Evolutionary conservation across 2,113 vertebrate genomes (phyloP).

Genomic region (Ophthalmolycus amberensis): DNA sequence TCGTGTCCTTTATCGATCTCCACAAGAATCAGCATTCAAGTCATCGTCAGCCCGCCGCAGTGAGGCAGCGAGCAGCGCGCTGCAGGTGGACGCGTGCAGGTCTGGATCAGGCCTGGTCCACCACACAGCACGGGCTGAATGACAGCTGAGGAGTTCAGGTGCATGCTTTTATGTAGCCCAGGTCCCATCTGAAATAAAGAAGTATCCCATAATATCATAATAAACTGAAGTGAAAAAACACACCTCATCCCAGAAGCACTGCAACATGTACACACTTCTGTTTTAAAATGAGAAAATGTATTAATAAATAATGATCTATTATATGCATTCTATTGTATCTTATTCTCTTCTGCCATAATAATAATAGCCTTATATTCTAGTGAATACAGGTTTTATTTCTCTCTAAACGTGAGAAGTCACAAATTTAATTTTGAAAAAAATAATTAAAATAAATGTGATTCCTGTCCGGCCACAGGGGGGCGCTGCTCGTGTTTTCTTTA

Average conservation of each 20-base stretch:
- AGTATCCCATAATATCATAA: background rate
- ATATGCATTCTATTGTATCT: background rate
- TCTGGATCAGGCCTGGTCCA: constrained; percentile 32
- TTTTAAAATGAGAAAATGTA: background rate
- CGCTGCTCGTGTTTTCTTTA: background rate
- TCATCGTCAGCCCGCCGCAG: constrained; percentile 84
- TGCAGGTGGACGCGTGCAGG: background rate
- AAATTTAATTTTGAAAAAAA: background rate
- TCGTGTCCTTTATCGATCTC: constrained; percentile 88
- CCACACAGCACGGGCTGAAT: constrained; percentile 18
- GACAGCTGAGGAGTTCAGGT: constrained; percentile 26
- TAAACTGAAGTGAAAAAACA: background rate
- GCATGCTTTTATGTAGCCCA: no score
- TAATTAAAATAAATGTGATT: background rate
- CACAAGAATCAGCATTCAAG: constrained; percentile 95
- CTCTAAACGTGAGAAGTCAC: background rate
- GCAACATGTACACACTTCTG: background rate
- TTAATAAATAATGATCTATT: background rate
- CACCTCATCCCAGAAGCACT: background rate
- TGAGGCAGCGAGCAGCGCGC: constrained; percentile 26
- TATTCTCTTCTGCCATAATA: background rate
- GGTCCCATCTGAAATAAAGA: background rate
- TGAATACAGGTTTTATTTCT: background rate
- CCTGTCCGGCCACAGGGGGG: background rate
- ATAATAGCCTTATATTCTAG: background rate